phyloP scores from a whole-genome alignment of 2,888 invertebrate genomes.

The Venustoraphidia nigricollis region DNA sequence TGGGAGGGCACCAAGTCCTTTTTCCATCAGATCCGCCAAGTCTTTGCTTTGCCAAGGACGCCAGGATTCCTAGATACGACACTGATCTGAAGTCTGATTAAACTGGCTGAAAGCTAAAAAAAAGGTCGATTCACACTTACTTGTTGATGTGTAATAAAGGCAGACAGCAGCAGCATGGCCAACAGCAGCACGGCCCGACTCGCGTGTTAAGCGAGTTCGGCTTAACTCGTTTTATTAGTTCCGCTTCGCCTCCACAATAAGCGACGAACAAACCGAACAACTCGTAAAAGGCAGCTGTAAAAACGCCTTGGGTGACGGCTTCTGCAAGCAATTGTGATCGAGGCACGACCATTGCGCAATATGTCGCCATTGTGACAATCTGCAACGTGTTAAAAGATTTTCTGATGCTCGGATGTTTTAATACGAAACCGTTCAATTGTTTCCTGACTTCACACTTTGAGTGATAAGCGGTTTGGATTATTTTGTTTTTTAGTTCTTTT shows the following conservation, averaged over 20 bases:
- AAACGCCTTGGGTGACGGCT: conserved; percentile 49
- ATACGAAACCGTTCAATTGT: no score
- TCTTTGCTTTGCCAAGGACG: no score
- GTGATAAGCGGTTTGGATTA: no score
- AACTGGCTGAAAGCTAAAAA: neutral
- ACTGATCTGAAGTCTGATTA: no score
- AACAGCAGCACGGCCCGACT: conserved; percentile 58
- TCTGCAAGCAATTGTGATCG: conserved; percentile 50
- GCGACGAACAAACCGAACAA: conserved; percentile 49
- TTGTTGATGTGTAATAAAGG: conserved; percentile 39
- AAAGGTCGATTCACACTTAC: conserved; percentile 23
- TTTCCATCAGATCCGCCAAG: no score
- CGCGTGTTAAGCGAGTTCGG: conserved; percentile 40
- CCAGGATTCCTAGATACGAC: no score
- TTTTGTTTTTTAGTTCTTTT: no score
- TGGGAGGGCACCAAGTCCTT: no score
- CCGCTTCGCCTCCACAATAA: conserved; percentile 45
- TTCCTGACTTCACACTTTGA: no score
- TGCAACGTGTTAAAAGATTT: conserved; percentile 19
- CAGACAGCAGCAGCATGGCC: conserved; percentile 46
- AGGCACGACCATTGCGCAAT: conserved; percentile 41
- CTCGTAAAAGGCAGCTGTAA: conserved; percentile 54
- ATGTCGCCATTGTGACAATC: conserved; percentile 41
- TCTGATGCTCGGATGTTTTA: no score
- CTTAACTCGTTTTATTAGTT: conserved; percentile 38